These are phyloP conservation scores for Otus scops DNA, from an alignment of 2,797 vertebrate species.

Conservation along the genomic window DNA sequence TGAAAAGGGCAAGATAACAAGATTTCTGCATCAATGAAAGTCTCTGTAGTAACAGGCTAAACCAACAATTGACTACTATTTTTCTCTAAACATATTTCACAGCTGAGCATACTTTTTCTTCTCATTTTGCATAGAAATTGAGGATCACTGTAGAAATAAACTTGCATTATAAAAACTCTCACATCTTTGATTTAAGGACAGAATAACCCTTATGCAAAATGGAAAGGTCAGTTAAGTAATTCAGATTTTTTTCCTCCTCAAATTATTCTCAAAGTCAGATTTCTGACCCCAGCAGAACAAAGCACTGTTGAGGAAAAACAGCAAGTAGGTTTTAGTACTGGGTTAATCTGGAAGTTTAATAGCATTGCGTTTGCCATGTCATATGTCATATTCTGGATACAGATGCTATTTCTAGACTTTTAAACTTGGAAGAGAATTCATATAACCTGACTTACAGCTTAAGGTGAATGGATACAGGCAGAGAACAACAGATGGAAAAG, in stretches of 20 bases:
- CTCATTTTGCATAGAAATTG: background rate
- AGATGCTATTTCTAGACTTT: background rate
- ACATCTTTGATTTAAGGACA: background rate
- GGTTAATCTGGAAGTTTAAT: slow-evolving; percentile 7
- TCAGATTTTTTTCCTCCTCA: background rate
- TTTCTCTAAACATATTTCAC: background rate
- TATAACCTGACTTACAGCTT: background rate
- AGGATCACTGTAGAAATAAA: background rate
- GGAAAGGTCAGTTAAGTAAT: background rate
- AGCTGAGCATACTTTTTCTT: background rate
- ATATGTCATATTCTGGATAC: background rate
- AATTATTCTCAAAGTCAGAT: background rate
- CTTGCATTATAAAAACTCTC: background rate
- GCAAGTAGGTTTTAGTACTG: background rate
- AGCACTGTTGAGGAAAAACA: background rate
- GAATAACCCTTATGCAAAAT: background rate
- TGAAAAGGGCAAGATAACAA: background rate
- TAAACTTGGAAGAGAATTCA: background rate
- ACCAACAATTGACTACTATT: background rate
- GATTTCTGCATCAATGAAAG: background rate
- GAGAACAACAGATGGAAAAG: background rate
- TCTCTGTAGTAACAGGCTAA: background rate
- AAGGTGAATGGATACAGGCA: background rate
- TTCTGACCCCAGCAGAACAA: background rate
- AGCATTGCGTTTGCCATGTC: background rate